These are phyloP conservation scores for Lasius fuliginosus DNA, from an alignment of 2,888 invertebrate species.

Conservation along the genomic window DNA sequence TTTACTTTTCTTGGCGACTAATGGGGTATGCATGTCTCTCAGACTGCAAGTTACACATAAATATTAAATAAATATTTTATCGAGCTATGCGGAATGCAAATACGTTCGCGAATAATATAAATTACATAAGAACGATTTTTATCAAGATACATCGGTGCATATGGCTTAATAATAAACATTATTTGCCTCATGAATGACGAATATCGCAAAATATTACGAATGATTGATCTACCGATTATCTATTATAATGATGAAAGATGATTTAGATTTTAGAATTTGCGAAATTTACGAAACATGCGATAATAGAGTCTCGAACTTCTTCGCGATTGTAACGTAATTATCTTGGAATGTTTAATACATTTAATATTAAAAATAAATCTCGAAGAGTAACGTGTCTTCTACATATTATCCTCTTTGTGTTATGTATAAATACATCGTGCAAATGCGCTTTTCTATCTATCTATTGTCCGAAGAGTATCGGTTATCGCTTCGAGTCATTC, in stretches of 20 bases:
- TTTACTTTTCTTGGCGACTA: constrained; percentile 1
- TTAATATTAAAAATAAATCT: not conserved
- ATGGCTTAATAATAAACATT: not conserved
- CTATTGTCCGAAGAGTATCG: constrained; percentile 9
- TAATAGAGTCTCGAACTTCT: not conserved
- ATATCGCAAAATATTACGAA: not conserved
- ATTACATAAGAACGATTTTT: not conserved
- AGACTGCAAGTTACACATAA: constrained; percentile 16
- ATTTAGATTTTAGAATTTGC: not conserved
- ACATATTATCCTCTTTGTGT: not conserved
- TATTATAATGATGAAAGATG: not conserved
- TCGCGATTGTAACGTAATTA: not conserved
- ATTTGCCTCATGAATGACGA: not conserved
- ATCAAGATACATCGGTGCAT: not conserved
- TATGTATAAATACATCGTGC: constrained; percentile 9
- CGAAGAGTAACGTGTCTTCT: not conserved
- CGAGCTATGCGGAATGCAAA: not conserved
- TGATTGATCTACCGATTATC: not conserved
- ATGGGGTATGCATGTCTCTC: constrained; percentile 5
- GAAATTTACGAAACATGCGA: not conserved
- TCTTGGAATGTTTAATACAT: not conserved
- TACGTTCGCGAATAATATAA: not conserved
- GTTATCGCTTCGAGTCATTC: not conserved
- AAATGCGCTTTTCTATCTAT: not conserved
- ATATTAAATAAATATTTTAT: not conserved